Evolutionary conservation across 2,888 invertebrate genomes (phyloP).

Genomic region (Polyommatus iphigenia): DNA sequence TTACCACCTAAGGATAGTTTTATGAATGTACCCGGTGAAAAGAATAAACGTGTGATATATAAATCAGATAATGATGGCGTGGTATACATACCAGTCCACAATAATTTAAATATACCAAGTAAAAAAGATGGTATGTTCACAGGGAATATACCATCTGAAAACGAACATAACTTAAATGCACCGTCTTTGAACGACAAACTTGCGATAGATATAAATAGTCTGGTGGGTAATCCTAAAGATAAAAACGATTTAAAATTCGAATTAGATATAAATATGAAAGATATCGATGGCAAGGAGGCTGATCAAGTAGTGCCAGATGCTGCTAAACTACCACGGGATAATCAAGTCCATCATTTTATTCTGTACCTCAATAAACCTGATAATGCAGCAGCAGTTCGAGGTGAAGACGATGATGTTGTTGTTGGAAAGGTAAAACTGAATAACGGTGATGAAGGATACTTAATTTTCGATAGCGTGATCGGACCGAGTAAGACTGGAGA

Average conservation of each 20-base stretch:
- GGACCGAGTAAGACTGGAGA: not conserved
- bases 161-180: too few species aligned
- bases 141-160: too few species aligned
- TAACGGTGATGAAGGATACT: not conserved
- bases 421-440: not conserved
- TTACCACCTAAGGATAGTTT: not conserved
- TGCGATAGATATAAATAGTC: not conserved
- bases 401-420: not conserved
- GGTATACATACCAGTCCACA: too few species aligned
- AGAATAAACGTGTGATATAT: not conserved
- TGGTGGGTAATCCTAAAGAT: not conserved
- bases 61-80: too few species aligned
- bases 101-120: too few species aligned
- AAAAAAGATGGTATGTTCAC: too few species aligned
- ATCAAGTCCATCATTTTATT: not conserved
- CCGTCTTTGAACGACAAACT: not conserved
- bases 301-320: not conserved
- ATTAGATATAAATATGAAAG: not conserved
- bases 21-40: not conserved
- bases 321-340: not conserved
- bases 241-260: not conserved
- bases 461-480: not conserved
- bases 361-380: not conserved
- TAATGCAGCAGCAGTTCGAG: not conserved
- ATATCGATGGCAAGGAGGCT: not conserved